A percentile compares a stretch with the other conserved stretches of the same genome.
Conservation (phyloP, 2,113 vertebrate species). For the Emydura subglobosa region DNA sequence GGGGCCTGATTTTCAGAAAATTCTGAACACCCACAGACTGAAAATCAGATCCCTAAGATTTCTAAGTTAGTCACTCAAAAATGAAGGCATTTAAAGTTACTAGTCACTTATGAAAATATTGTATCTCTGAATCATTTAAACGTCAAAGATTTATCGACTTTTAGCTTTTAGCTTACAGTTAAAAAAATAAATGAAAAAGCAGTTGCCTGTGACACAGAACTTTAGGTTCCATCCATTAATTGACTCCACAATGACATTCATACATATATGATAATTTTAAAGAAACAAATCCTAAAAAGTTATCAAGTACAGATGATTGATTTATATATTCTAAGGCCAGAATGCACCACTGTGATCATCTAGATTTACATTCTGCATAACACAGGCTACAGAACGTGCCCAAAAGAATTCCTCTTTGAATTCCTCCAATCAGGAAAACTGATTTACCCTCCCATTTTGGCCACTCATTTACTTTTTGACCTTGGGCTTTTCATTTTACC, state of each 20-base stretch:
- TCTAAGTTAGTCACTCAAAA: neutral
- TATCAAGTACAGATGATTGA: neutral
- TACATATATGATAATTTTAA: neutral
- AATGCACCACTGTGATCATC: neutral
- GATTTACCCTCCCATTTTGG: neutral
- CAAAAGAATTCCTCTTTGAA: neutral
- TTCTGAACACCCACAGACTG: neutral
- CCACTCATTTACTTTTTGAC: neutral
- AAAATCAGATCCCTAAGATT: neutral
- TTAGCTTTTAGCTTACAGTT: neutral
- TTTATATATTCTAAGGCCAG: neutral
- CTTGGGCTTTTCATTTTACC: neutral
- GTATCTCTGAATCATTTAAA: neutral
- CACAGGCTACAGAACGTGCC: neutral
- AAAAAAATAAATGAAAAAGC: neutral
- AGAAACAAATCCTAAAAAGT: neutral
- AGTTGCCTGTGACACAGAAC: neutral
- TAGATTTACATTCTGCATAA: neutral
- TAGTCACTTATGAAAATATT: neutral
- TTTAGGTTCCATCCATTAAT: neutral
- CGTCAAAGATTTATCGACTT: neutral
- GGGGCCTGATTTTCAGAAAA: neutral
- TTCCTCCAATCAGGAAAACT: neutral
- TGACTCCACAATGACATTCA: neutral
- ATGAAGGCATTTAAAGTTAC: neutral